These are phyloP conservation scores for Tachina grossa DNA, from an alignment of 2,888 invertebrate species.

Conservation along the genomic window DNA sequence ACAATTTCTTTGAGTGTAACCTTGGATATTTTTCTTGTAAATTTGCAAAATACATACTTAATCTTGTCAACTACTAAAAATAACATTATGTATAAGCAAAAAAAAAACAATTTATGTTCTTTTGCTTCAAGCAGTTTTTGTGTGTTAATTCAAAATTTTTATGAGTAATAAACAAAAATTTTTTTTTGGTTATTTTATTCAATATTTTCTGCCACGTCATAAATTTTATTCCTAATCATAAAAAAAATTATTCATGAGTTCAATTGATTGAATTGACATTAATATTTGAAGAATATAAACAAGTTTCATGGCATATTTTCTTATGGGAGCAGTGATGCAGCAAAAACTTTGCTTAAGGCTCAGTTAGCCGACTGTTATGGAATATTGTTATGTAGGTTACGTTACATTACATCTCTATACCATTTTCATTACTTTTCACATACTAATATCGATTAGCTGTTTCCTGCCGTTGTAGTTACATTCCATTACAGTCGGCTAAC, in stretches of 20 bases:
- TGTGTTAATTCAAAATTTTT: constrained; percentile 9
- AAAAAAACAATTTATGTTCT: constrained; percentile 21
- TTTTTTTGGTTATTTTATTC: constrained; percentile 43
- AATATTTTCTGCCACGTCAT: constrained; percentile 59
- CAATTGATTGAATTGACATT: background rate
- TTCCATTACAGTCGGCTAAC: too few species aligned
- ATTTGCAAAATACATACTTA: constrained; percentile 1
- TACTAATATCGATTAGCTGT: too few species aligned
- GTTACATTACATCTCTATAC: too few species aligned
- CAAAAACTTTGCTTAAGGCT: too few species aligned
- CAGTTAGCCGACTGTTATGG: too few species aligned
- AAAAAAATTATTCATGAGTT: background rate
- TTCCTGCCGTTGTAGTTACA: too few species aligned
- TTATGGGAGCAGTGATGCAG: background rate
- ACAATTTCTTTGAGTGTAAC: constrained; percentile 4
- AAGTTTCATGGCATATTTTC: background rate
- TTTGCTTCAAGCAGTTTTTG: background rate
- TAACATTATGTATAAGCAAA: background rate
- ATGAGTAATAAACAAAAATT: constrained; percentile 39
- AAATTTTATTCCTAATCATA: constrained; percentile 33
- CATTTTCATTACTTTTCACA: too few species aligned
- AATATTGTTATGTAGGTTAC: too few species aligned
- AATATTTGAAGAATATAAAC: constrained; percentile 1
- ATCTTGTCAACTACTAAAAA: constrained; percentile 29
- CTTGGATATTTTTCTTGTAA: background rate